Percentiles rank a stretch among this genome's conserved stretches.
Evolutionary conservation across 1,140 invertebrate species (phyloP).

Genomic region (Caenorhabditis elegans): WBcel235 BX284602.5:8148501-8149000

Average conservation of each 20-base stretch:
- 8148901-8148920: neutral
- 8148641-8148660: slow-evolving; percentile 64
- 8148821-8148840: slow-evolving; percentile 4
- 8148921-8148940: neutral
- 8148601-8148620: slow-evolving; percentile 61
- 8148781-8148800: slow-evolving; percentile 60
- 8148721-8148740: slow-evolving; percentile 59
- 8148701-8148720: slow-evolving; percentile 52
- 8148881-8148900: neutral
- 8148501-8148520: too few species aligned
- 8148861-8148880: slow-evolving; percentile 34
- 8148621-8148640: slow-evolving; percentile 51
- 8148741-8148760: slow-evolving; percentile 66
- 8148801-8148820: slow-evolving; percentile 46
- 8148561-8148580: slow-evolving; percentile 65
- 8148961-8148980: neutral
- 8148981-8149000: neutral
- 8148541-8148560: slow-evolving; percentile 62
- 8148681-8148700: slow-evolving; percentile 65
- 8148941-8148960: neutral
- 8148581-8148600: slow-evolving; percentile 66
- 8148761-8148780: slow-evolving; percentile 64
- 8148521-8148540: slow-evolving; percentile 52
- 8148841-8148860: slow-evolving; percentile 25
- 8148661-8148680: slow-evolving; percentile 65